Base-by-base conservation (phyloP, 2,888 invertebrate species). In the Melanostoma mellinum region DNA sequence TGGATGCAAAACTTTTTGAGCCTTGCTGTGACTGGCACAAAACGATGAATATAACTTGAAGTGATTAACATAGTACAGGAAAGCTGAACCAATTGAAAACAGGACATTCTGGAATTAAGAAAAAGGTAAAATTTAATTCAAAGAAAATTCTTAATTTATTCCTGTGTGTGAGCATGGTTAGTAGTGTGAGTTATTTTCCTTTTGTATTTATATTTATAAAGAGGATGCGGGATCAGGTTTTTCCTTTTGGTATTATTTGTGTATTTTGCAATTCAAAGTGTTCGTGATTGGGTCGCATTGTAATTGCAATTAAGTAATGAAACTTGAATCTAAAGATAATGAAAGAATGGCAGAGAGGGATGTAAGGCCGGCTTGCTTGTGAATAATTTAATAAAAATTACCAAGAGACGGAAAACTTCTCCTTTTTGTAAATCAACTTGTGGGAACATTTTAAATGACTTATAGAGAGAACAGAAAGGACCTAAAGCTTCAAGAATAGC, bases 1-100 rank as follows among this genome's bases (percentile, higher is more conserved):
- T 89, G 98, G 98, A 94, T 98, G 98, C 90, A 99, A 94, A 90
- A 99, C 97, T 94, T 99, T 99, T 92, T 99, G 99, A 86, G 98
- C 98, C 93, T 98, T 98, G 90, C 98, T 99, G 92, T 99, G 99
- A 92, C 98, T 98, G 86, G 99, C 98, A 92, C 99, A 99, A 93
- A 99, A 99, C 87, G 98, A 98, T 92, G 98, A 98, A 94, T 99
- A 99, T 88, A 99, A 94, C 93, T 99, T 99, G 93, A 99, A 99
- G 93, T 99, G 98, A 93, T 98, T 98, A 90, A 98, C 98, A 91
- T 98, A 98, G 93, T 96, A 97, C 88, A 99, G 94, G 92, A 99
- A 99, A 89, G 98, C 98, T 91, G 97, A 98, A 88, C 98, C 98
- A 90, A 99, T 95, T 86, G 98, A 97, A 93, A 98, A 97, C 87